These are phyloP conservation scores for Odontomachus brunneus DNA, from an alignment of 1,140 invertebrate species.

Conservation along the genomic window DNA sequence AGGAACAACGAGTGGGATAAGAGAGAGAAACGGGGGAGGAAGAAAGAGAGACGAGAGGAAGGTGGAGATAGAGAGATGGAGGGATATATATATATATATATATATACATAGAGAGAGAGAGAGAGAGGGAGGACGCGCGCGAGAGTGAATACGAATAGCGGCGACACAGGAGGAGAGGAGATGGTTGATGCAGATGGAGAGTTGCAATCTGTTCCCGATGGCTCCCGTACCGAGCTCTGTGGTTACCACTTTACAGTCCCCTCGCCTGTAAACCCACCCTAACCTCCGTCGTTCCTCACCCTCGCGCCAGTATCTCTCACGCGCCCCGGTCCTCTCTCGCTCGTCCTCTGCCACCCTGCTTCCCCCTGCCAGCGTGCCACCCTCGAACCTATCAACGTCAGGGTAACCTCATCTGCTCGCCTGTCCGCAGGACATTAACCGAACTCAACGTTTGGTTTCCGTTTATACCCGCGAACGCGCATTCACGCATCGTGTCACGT, in stretches of 20 bases:
- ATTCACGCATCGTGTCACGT: slow-evolving; percentile 58
- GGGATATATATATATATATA: no score
- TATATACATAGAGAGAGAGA: no score
- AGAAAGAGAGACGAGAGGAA: not conserved
- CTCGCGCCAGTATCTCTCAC: no score
- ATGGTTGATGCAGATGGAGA: slow-evolving; percentile 63
- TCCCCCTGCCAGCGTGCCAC: slow-evolving; percentile 10
- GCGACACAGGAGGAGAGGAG: slow-evolving; percentile 10
- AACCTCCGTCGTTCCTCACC: slow-evolving; percentile 48
- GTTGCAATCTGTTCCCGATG: slow-evolving; percentile 82
- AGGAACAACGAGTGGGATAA: slow-evolving; percentile 57
- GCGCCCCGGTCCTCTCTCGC: not conserved
- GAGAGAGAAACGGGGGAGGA: slow-evolving; percentile 13
- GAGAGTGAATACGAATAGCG: slow-evolving; percentile 16
- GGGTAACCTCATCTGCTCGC: slow-evolving; percentile 81
- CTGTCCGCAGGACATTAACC: slow-evolving; percentile 82
- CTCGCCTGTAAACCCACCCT: slow-evolving; percentile 74
- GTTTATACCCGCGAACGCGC: slow-evolving; percentile 75
- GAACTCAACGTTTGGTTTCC: slow-evolving; percentile 82
- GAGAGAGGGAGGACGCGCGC: no score
- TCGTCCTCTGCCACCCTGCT: not conserved
- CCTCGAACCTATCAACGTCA: slow-evolving; percentile 82
- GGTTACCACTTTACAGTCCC: slow-evolving; percentile 79
- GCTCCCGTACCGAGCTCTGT: slow-evolving; percentile 70
- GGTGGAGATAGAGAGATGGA: not conserved